These are phyloP conservation scores for Eospalax fontanierii DNA, from an alignment of 2,797 vertebrate genomes.

Conservation along the genomic window DNA sequence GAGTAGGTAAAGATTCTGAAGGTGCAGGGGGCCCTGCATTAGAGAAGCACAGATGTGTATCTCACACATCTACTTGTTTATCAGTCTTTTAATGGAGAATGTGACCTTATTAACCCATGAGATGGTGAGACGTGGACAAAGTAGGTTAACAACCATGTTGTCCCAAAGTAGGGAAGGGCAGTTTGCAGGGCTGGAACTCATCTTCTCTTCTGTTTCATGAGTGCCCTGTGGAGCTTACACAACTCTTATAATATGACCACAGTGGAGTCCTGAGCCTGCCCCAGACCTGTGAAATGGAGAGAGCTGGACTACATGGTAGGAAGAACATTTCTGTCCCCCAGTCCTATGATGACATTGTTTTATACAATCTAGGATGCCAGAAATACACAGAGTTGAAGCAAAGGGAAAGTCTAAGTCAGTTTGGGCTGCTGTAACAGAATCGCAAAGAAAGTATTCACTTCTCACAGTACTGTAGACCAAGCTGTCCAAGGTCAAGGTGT, in stretches of 20 bases:
- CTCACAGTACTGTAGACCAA: not conserved
- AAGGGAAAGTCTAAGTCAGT: not conserved
- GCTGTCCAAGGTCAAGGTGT: not conserved
- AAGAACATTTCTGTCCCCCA: not conserved
- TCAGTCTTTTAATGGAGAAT: not conserved
- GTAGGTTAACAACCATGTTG: accelerated
- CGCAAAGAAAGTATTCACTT: not conserved
- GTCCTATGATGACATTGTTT: not conserved
- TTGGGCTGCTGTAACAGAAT: not conserved
- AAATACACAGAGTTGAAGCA: not conserved
- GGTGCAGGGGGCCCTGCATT: not conserved
- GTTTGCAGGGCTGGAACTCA: too few relatives aligned
- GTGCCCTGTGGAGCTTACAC: not conserved
- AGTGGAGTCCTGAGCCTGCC: not conserved
- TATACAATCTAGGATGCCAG: not conserved
- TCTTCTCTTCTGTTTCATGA: not conserved
- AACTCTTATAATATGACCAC: accelerated
- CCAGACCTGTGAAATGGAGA: slow-evolving; percentile 8
- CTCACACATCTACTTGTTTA: not conserved
- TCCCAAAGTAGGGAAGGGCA: not conserved
- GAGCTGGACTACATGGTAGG: too few relatives aligned
- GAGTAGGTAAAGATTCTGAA: not conserved
- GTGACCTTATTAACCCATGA: not conserved
- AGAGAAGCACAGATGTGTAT: not conserved
- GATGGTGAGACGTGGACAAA: not conserved